These are phyloP conservation scores for Plestiodon gilberti DNA, from an alignment of 2,113 vertebrate genomes.

Conservation along the genomic window DNA sequence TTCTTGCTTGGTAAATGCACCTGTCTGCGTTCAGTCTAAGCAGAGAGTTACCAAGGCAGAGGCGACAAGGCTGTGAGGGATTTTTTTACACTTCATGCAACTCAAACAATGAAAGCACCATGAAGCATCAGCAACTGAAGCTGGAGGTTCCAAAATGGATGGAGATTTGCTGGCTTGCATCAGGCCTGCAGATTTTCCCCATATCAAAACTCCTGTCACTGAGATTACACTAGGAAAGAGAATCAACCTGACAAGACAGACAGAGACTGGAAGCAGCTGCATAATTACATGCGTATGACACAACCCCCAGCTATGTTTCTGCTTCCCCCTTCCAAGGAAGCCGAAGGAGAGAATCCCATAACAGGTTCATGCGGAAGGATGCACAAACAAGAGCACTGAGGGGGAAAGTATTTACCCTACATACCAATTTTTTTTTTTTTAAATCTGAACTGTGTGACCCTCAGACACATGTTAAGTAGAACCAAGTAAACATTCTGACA, in stretches of 20 bases:
- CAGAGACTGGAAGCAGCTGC: constrained; percentile 39
- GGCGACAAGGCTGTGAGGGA: not conserved
- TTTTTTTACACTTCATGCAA: not conserved
- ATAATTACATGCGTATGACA: constrained; percentile 40
- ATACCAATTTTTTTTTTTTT: constrained; percentile 9
- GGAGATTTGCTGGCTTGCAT: constrained; percentile 2
- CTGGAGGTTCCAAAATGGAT: not conserved
- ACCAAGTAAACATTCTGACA: not conserved
- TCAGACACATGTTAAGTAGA: not conserved
- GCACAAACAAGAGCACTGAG: constrained; percentile 19
- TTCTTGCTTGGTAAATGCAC: not conserved
- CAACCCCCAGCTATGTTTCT: constrained; percentile 2
- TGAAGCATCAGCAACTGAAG: not conserved
- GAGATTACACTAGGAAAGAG: constrained; percentile 35
- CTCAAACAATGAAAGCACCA: not conserved
- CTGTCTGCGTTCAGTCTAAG: not conserved
- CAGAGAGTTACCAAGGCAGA: not conserved
- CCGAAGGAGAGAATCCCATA: not conserved
- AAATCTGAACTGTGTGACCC: constrained; percentile 16
- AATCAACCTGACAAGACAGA: constrained; percentile 36
- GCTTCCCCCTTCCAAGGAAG: not conserved
- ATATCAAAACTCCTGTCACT: constrained; percentile 37
- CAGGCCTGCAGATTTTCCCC: constrained; percentile 37
- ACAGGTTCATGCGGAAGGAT: not conserved
- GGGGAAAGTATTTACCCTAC: constrained; percentile 31